Conservation (phyloP, 2,113 vertebrate species). For the Pachycephala philippinensis region DNA sequence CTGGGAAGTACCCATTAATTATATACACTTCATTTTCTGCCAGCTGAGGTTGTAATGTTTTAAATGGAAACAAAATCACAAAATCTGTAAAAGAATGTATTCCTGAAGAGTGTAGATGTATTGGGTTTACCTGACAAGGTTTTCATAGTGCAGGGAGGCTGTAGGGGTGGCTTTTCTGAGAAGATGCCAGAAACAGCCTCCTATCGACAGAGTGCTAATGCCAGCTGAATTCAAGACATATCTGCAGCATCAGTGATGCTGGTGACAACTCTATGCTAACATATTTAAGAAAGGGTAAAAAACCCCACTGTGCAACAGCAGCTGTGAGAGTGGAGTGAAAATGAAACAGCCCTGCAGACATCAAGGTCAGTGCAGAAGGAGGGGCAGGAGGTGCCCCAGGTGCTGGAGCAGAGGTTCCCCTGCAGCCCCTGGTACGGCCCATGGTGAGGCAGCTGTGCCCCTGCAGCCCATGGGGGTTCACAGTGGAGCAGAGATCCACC, state of each 20-base stretch:
- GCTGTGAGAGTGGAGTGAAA: not conserved
- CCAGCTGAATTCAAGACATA: not conserved
- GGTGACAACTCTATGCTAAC: not conserved
- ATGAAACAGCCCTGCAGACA: not conserved
- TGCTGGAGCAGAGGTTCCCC: not conserved
- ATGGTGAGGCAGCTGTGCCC: not conserved
- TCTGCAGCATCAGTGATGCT: not conserved
- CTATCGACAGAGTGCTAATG: fast-evolving
- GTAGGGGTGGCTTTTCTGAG: not conserved
- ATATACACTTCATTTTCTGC: not conserved
- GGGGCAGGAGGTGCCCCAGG: not conserved
- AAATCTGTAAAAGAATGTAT: not conserved
- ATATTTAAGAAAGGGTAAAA: not conserved
- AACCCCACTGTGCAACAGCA: not conserved
- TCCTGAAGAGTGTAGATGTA: not conserved
- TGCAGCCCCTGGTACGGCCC: not conserved
- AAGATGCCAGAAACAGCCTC: not conserved
- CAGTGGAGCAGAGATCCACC: not conserved
- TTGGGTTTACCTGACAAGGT: fast-evolving
- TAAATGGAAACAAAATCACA: not conserved
- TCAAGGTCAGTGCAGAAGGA: not conserved
- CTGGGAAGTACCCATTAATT: not conserved
- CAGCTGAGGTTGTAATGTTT: not conserved
- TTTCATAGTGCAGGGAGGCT: fast-evolving
- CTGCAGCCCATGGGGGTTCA: not conserved